A percentile compares a stretch with the other conserved stretches of the same genome.
Evolutionary conservation across 2,113 vertebrate genomes (phyloP).

Genomic region (Macquaria australasica): DNA sequence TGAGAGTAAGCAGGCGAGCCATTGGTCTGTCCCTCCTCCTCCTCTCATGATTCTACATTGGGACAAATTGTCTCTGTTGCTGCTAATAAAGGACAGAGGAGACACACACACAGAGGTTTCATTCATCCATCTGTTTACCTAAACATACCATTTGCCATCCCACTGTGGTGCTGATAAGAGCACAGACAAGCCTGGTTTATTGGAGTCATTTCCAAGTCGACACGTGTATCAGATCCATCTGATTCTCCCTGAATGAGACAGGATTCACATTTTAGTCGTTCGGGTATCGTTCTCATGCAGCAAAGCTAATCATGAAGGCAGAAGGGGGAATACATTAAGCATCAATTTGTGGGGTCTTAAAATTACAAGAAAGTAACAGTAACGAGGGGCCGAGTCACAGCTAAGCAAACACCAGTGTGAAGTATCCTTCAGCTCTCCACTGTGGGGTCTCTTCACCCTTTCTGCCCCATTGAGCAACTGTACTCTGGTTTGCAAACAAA

Average conservation of each 20-base stretch:
- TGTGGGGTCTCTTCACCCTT: background rate
- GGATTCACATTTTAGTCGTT: constrained; percentile 1
- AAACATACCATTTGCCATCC: constrained; percentile 34
- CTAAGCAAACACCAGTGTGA: background rate
- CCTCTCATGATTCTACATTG: constrained; percentile 11
- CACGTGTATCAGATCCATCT: background rate
- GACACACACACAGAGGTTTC: constrained; percentile 34
- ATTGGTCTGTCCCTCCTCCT: background rate
- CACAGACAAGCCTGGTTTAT: constrained; percentile 12
- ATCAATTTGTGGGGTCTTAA: background rate
- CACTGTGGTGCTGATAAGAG: constrained; percentile 35
- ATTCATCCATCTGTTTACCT: constrained; percentile 63
- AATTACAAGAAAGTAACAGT: background rate
- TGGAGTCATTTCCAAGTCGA: constrained; percentile 42
- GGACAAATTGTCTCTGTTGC: constrained; percentile 50
- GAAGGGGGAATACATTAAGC: background rate
- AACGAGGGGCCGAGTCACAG: background rate
- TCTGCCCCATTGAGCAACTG: background rate
- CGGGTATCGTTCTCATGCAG: background rate
- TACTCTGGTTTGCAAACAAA: no score
- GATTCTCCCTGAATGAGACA: background rate
- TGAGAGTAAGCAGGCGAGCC: background rate
- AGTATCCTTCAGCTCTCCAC: background rate
- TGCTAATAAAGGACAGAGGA: constrained; percentile 23
- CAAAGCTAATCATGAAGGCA: background rate